Evolutionary conservation across 1,140 invertebrate genomes (phyloP).

Genomic region (Plectrocnemia conspersa): DNA sequence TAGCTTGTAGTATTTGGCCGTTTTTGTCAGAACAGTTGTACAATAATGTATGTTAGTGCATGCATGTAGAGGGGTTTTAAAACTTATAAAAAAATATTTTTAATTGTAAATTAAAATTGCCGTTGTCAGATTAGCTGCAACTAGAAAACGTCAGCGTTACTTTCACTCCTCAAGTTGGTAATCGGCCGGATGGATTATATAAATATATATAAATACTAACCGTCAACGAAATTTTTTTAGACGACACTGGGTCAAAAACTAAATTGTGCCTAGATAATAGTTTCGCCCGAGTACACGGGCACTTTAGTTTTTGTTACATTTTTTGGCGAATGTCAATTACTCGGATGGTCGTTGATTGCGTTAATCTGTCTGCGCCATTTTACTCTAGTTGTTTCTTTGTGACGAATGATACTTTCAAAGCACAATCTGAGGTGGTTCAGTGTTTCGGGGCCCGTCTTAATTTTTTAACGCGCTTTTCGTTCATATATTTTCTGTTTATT

Average conservation of each 20-base stretch:
- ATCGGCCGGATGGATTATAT: neutral
- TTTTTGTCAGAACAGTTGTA: conserved; percentile 28
- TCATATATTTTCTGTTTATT: conserved; percentile 35
- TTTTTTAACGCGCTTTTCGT: conserved; percentile 34
- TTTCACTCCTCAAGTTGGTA: conserved; percentile 27
- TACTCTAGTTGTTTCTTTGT: neutral
- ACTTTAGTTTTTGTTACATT: conserved; percentile 40
- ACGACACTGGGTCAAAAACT: conserved; percentile 51
- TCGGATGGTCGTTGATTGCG: conserved; percentile 16
- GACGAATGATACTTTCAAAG: conserved; percentile 1
- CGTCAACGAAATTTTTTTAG: conserved; percentile 52
- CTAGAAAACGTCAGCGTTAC: conserved; percentile 19
- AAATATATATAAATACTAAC: conserved; percentile 36
- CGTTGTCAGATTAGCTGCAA: conserved; percentile 33
- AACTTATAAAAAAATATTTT: conserved; percentile 24
- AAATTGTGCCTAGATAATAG: conserved; percentile 56
- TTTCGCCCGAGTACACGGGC: too few species aligned
- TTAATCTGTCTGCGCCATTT: neutral
- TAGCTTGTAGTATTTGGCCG: conserved; percentile 33
- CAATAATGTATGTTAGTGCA: conserved; percentile 33
- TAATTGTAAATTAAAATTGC: conserved; percentile 26
- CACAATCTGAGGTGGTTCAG: conserved; percentile 15
- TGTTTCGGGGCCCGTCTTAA: conserved; percentile 24
- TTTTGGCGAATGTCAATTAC: conserved; percentile 34
- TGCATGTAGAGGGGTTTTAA: conserved; percentile 27